Base-by-base conservation (phyloP, 1,140 invertebrate genomes). In the Cyclargus thomasi region DNA sequence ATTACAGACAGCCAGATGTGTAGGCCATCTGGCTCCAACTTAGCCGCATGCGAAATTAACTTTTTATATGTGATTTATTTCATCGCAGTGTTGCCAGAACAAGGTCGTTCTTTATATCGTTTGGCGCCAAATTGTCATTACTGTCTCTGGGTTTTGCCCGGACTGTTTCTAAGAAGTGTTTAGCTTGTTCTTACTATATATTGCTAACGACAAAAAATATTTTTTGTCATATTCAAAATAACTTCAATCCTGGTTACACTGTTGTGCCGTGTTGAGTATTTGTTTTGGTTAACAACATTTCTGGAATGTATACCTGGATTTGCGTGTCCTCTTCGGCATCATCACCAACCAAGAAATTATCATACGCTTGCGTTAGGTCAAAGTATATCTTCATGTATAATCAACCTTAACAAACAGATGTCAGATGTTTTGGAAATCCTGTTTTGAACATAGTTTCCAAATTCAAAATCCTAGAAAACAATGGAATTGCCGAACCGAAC, bases 21-120 rank as follows among this genome's bases (percentile, higher is more conserved):
- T 71, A 67, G 67, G 73, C 73, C 78, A 80, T 75, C 73, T 80
- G 78, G 78, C 70, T 69, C 64, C 70, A 69, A 72, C 66, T 74
- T 75, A 74, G 70, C 69, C 69, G 82, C 74, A 78, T 83, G 80
- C 80, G 73, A 84, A 82, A 87, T 81, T 76, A 78, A 78, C 77
- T 81, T 82, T 88, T 88, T 83, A 79, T 80, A 69, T 74, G 73
- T 83, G 81, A 87, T 86, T 87, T 83, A 82, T 84, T 75, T 76
- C 69, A 79, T 79, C 76, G 76, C 67, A 53, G 71, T 73, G 81
- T 79, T 82, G 85, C 78, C 82, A 69, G 65, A 62, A 72, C 82
- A 82, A 85, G 81, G 83, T 79, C 77, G 79, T 73, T 72, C 73
- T 70, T 74, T 76, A 70, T 72, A 67, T 71, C 74, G 69, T 67